phyloP scores from a whole-genome alignment of 2,888 invertebrate genomes.

The Zhengitettix transpicula region DNA sequence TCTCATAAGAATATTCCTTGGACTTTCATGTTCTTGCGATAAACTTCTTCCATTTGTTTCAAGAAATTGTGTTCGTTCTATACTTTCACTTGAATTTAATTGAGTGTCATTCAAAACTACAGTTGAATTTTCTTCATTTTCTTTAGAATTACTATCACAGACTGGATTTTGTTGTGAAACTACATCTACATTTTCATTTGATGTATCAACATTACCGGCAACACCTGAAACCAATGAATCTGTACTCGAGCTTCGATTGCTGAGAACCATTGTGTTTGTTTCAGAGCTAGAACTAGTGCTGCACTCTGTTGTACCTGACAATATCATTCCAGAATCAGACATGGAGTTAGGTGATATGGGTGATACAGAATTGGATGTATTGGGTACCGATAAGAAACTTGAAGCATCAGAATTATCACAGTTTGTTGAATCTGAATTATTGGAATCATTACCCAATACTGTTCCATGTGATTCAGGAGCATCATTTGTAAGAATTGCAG shows the following conservation, averaged over 20 bases:
- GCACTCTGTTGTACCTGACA: constrained; percentile 5
- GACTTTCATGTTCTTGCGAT: constrained; percentile 3
- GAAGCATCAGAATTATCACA: neutral
- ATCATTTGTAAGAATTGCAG: constrained; percentile 4
- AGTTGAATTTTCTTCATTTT: neutral
- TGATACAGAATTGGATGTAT: constrained; percentile 4
- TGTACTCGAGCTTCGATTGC: constrained; percentile 8
- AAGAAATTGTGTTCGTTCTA: neutral
- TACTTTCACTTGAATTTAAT: too few relatives aligned
- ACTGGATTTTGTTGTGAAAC: neutral
- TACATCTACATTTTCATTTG: neutral
- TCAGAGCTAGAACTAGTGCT: constrained; percentile 10
- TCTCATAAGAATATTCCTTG: constrained; percentile 1
- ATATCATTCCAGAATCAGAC: constrained; percentile 10
- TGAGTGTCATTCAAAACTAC: too few relatives aligned
- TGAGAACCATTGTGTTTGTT: constrained; percentile 6
- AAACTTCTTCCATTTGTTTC: neutral
- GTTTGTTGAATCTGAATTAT: neutral
- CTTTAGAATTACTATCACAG: too few relatives aligned
- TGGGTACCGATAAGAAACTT: constrained; percentile 5
- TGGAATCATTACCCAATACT: neutral
- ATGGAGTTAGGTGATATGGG: constrained; percentile 11
- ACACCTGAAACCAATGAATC: constrained; percentile 7
- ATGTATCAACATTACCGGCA: neutral
- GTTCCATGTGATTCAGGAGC: neutral